Conservation (phyloP, 2,113 vertebrate species). For the Lethenteron camtschaticum region DNA sequence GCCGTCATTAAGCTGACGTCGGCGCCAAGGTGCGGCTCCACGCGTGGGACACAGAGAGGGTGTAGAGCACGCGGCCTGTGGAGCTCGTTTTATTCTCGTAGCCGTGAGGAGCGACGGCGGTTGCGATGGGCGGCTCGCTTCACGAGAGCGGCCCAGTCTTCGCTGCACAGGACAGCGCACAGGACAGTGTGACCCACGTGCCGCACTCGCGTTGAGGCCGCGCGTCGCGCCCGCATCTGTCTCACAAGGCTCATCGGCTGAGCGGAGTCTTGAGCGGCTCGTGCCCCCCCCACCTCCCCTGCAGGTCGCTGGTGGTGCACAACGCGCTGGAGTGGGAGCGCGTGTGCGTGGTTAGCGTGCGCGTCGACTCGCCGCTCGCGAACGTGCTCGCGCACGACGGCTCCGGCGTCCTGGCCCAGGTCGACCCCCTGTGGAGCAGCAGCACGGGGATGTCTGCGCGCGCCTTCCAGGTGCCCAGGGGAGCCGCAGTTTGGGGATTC, state of each 20-base stretch:
- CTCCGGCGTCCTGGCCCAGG: slow-evolving; percentile 50
- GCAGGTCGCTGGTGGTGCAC: slow-evolving; percentile 67
- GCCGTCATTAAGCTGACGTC: slow-evolving; percentile 50
- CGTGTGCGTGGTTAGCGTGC: slow-evolving; percentile 40
- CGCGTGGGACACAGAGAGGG: no score
- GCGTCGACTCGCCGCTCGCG: slow-evolving; percentile 42
- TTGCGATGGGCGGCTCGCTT: not conserved
- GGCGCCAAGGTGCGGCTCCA: slow-evolving; percentile 34
- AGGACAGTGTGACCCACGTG: no score
- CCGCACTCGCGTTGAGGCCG: no score
- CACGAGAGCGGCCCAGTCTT: not conserved
- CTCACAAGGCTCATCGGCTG: no score
- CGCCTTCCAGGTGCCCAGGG: slow-evolving; percentile 42
- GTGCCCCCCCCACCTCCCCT: not conserved
- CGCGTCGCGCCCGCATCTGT: no score
- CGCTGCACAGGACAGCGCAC: no score
- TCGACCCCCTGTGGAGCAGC: slow-evolving; percentile 47
- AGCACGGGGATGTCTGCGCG: slow-evolving; percentile 32
- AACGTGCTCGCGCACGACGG: slow-evolving; percentile 57
- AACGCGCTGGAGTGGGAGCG: slow-evolving; percentile 72
- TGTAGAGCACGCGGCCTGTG: no score
- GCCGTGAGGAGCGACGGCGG: no score
- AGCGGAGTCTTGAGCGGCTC: not conserved
- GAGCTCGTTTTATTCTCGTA: no score
- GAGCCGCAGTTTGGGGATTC: no score